Percentiles rank a stretch among this genome's conserved stretches.
phyloP scores from a whole-genome alignment of 2,113 vertebrate genomes.

The Puntigrus tetrazona region DNA sequence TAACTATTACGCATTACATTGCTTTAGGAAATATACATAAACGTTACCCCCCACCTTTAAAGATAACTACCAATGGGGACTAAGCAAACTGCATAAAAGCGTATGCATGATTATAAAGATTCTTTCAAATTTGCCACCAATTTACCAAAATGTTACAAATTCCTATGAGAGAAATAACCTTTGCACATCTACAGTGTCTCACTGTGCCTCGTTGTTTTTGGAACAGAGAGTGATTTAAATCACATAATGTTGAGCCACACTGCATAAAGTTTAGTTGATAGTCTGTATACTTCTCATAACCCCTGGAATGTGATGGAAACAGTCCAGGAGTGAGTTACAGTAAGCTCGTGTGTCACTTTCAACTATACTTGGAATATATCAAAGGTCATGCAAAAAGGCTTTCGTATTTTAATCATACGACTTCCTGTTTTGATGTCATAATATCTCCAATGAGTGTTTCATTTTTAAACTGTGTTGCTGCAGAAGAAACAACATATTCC shows the following conservation, averaged over 20 bases:
- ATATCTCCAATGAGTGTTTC: background rate
- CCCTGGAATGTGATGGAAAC: conserved; percentile 65
- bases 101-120: background rate
- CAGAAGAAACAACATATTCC: background rate
- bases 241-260: conserved; percentile 42
- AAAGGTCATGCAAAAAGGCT: conserved; percentile 1
- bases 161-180: background rate
- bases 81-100: background rate
- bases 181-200: background rate
- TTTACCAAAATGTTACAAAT: background rate
- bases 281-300: conserved; percentile 24
- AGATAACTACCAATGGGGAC: background rate
- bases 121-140: background rate
- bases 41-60: background rate
- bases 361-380: background rate
- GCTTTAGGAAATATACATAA: too few species aligned
- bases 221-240: background rate
- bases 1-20: too few species aligned
- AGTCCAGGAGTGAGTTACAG: conserved; percentile 50
- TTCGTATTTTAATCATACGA: background rate
- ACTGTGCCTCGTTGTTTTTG: background rate
- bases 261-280: conserved; percentile 60
- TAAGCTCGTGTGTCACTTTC: conserved; percentile 7
- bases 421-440: background rate
- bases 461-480: background rate